Evolutionary conservation across 2,113 vertebrate species (phyloP).

Genomic region (Urocolius indicus): DNA sequence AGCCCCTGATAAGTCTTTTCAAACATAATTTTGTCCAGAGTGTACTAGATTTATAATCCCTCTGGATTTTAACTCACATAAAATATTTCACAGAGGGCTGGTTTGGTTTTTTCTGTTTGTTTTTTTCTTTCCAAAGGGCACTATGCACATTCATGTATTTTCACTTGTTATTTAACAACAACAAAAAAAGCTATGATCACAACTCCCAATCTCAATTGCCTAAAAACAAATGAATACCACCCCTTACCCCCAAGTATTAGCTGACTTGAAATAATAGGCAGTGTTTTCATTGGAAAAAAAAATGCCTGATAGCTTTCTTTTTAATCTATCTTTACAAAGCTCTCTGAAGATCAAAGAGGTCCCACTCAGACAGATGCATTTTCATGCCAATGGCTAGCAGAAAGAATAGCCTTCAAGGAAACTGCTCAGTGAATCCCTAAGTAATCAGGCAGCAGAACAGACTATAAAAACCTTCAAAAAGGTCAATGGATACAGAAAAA

Average conservation of each 20-base stretch:
- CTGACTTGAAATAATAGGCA: constrained; percentile 45
- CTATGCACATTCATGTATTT: neutral
- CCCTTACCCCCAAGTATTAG: neutral
- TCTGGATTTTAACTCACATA: neutral
- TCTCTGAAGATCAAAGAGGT: constrained; percentile 75
- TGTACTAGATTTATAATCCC: neutral
- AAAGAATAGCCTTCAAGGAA: constrained; percentile 69
- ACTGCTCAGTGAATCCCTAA: constrained; percentile 67
- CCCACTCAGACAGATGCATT: constrained; percentile 64
- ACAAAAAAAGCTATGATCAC: neutral
- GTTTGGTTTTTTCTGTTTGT: neutral
- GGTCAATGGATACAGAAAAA: constrained; percentile 22
- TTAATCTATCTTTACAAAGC: constrained; percentile 70
- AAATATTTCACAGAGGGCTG: neutral
- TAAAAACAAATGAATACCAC: neutral
- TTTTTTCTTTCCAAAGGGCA: neutral
- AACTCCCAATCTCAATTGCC: constrained; percentile 10
- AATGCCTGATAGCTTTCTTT: constrained; percentile 61
- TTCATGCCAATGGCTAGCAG: constrained; percentile 66
- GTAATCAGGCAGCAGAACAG: constrained; percentile 62
- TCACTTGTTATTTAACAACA: neutral
- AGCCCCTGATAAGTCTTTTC: neutral
- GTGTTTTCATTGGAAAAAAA: constrained; percentile 50
- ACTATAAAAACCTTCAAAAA: constrained; percentile 59
- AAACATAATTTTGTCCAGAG: neutral